phyloP scores from a whole-genome alignment of 2,888 invertebrate species.

The Cinara cedri region DNA sequence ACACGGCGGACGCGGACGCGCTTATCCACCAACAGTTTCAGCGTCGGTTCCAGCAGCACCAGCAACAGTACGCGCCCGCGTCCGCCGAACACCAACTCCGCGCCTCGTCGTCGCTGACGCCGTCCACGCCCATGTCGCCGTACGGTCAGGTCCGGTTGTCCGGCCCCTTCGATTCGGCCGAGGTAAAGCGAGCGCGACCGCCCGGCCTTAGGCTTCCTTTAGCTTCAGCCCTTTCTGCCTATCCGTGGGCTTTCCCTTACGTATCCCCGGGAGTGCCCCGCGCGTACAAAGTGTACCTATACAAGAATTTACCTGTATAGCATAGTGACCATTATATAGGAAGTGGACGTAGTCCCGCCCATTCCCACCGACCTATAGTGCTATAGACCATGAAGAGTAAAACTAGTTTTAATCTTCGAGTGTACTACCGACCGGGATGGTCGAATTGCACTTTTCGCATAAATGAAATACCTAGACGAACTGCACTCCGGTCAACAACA shows the following conservation, averaged over 20 bases:
- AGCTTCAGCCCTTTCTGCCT: not conserved
- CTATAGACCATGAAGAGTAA: no score
- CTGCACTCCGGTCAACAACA: no score
- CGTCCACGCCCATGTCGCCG: constrained; percentile 52
- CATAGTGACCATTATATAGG: no score
- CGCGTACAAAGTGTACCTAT: no score
- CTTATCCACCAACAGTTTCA: constrained; percentile 65
- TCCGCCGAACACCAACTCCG: constrained; percentile 61
- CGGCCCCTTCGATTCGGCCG: constrained; percentile 42
- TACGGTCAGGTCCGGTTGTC: constrained; percentile 48
- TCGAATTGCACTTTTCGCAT: no score
- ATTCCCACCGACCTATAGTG: no score
- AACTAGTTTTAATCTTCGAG: no score
- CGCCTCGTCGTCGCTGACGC: constrained; percentile 59
- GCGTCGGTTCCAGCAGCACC: constrained; percentile 69
- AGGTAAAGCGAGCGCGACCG: constrained; percentile 47
- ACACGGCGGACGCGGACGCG: constrained; percentile 61
- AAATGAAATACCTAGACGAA: no score
- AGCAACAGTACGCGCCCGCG: constrained; percentile 68
- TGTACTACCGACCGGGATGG: no score
- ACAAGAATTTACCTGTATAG: no score
- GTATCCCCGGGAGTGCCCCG: not conserved
- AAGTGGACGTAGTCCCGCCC: no score
- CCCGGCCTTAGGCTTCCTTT: not conserved
- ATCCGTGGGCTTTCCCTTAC: not conserved